Evolutionary conservation across 2,888 invertebrate species (phyloP).

Genomic region (Drosophila infuscata): DNA sequence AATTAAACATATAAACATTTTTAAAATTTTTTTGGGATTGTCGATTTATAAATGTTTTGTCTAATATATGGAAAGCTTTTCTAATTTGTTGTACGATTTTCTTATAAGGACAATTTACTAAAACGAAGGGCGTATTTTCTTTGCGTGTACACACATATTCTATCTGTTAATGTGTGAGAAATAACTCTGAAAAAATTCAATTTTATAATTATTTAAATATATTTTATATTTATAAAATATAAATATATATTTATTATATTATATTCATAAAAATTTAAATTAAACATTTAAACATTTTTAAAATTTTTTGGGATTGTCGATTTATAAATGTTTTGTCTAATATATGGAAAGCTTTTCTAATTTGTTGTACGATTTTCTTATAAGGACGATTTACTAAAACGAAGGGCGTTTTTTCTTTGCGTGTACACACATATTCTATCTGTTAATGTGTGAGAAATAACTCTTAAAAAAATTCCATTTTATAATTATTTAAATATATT

Average conservation of each 20-base stretch:
- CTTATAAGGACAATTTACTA: background rate
- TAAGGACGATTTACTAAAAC: background rate
- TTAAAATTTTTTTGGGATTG: background rate
- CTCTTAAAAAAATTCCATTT: no score
- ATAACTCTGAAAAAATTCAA: no score
- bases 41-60: background rate
- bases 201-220: no score
- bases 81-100: background rate
- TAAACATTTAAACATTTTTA: no score
- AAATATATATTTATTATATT: no score
- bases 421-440: background rate
- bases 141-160: background rate
- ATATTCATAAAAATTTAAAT: no score
- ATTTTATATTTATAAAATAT: no score
- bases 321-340: background rate
- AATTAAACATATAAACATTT: no score
- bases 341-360: background rate
- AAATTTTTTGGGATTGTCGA: background rate
- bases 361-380: background rate
- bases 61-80: background rate
- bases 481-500: no score
- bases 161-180: background rate
- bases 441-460: background rate
- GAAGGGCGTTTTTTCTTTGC: background rate
- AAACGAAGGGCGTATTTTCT: background rate